Evolutionary conservation across 1,140 invertebrate species (phyloP).

Genomic region (Oryzaephilus surinamensis): DNA sequence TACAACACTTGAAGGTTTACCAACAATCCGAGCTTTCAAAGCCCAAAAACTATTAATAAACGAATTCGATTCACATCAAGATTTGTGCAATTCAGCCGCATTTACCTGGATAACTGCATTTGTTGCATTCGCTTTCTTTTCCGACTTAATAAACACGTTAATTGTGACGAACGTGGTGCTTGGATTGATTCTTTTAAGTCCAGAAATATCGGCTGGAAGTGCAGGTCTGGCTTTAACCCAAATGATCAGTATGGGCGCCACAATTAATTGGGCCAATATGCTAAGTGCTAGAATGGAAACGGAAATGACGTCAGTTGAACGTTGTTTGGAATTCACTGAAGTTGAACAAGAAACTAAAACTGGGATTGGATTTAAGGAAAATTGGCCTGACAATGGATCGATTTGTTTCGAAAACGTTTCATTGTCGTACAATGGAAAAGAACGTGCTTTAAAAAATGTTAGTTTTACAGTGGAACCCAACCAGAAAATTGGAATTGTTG

Average conservation of each 20-base stretch:
- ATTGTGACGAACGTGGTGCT: conserved; percentile 57
- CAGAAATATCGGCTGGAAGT: conserved; percentile 53
- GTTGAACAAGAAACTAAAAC: conserved; percentile 2
- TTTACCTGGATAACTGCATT: conserved; percentile 48
- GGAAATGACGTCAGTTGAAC: conserved; percentile 64
- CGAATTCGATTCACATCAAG: conserved; percentile 69
- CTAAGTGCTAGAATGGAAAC: conserved; percentile 69
- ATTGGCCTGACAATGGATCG: conserved; percentile 11
- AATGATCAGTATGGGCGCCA: conserved; percentile 60
- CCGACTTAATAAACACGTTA: conserved; percentile 60
- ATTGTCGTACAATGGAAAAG: conserved; percentile 58
- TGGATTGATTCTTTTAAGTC: conserved; percentile 50
- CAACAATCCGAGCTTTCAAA: conserved; percentile 75
- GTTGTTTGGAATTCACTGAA: conserved; percentile 36
- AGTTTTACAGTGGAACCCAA: conserved; percentile 47
- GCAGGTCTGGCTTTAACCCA: conserved; percentile 67
- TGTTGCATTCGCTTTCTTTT: conserved; percentile 58
- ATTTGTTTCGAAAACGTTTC: conserved; percentile 44
- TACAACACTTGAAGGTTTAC: conserved; percentile 73
- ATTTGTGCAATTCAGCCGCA: conserved; percentile 53
- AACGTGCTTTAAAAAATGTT: conserved; percentile 53
- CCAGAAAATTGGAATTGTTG: no score
- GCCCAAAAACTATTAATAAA: conserved; percentile 61
- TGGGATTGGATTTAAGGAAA: conserved; percentile 2
- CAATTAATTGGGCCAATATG: conserved; percentile 69